phyloP scores from a whole-genome alignment of 2,888 invertebrate species.

The Caenorhabditis sp. region DNA sequence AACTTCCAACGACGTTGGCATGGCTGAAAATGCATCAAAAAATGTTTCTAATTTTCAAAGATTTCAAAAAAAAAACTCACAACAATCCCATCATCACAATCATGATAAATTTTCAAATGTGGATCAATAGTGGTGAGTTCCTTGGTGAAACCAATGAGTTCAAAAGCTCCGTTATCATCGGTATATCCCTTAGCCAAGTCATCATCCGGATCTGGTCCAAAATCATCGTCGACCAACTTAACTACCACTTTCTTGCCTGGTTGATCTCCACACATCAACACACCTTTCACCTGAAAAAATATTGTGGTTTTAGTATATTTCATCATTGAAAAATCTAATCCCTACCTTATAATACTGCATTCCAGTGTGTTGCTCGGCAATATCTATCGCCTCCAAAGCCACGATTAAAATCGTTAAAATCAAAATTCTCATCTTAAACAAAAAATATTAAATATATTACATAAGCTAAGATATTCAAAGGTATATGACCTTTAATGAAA shows the following conservation, averaged over 20 bases:
- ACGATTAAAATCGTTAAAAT: constrained; percentile 8
- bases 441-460: not conserved
- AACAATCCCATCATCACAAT: constrained; percentile 69
- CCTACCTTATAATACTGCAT: constrained; percentile 58
- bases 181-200: constrained; percentile 63
- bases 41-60: not conserved
- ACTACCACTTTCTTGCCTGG: constrained; percentile 65
- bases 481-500: not conserved
- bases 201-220: constrained; percentile 68
- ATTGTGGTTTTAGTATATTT: too few species aligned
- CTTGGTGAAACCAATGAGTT: constrained; percentile 58
- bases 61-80: constrained; percentile 35
- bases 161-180: constrained; percentile 60
- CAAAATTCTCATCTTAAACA: not conserved
- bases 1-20: constrained; percentile 71
- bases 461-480: not conserved
- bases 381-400: constrained; percentile 2
- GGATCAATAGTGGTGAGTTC: constrained; percentile 70
- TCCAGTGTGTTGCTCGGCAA: constrained; percentile 50
- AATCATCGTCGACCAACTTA: constrained; percentile 70
- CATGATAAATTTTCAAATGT: constrained; percentile 69
- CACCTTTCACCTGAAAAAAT: constrained; percentile 56
- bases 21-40: constrained; percentile 51
- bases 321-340: not conserved
- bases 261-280: constrained; percentile 59